These are phyloP conservation scores for Myotis daubentonii DNA, from an alignment of 2,797 vertebrate species.

Conservation along the genomic window DNA sequence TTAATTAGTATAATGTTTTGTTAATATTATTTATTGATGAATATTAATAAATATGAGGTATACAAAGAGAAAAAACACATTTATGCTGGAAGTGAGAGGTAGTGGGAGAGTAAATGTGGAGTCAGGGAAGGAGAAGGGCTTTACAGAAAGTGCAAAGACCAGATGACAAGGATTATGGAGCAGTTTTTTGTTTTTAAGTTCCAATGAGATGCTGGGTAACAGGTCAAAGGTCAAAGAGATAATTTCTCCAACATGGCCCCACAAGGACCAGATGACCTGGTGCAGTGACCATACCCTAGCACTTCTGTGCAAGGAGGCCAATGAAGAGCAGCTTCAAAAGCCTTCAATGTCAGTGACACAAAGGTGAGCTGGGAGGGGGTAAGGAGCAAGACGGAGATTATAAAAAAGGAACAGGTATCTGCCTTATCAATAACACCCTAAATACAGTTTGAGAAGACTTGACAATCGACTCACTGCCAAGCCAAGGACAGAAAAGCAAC, in stretches of 20 bases:
- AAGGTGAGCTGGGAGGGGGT: neutral
- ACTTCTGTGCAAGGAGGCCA: neutral
- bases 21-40: neutral
- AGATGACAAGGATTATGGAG: neutral
- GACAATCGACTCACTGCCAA: neutral
- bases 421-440: neutral
- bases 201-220: neutral
- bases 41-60: neutral
- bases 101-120: neutral
- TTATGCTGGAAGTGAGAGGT: neutral
- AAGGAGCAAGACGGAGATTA: neutral
- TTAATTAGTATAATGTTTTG: neutral
- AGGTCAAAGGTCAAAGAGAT: constrained; percentile 24
- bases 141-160: neutral
- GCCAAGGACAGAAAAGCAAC: neutral
- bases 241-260: neutral
- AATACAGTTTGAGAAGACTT: neutral
- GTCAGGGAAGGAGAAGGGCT: neutral
- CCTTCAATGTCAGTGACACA: neutral
- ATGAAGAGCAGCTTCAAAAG: neutral
- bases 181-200: neutral
- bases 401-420: neutral
- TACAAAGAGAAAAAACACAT: neutral
- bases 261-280: neutral
- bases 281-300: neutral